Evolutionary conservation across 1,140 invertebrate genomes (phyloP).

Genomic region (Drosophila punjabiensis): DNA sequence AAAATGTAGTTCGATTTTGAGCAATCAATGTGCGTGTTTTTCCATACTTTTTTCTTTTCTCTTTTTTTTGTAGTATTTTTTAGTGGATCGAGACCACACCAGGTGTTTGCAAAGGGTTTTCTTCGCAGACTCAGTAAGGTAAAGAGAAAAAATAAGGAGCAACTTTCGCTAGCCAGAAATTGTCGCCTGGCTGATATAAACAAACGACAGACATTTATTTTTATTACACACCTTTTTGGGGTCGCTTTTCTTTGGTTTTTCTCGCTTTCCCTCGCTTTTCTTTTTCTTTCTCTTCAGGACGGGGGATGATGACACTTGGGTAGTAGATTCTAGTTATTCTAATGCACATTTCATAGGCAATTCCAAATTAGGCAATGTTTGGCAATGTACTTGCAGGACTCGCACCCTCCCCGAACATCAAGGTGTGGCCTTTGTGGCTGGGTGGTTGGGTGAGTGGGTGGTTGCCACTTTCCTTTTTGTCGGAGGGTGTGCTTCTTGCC

Average conservation of each 20-base stretch:
- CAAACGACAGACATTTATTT: slow-evolving; percentile 85
- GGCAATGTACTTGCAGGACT: slow-evolving; percentile 63
- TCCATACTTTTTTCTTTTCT: slow-evolving; percentile 2
- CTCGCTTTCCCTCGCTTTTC: slow-evolving; percentile 4
- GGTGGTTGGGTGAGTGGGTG: not conserved
- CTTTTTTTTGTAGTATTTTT: slow-evolving; percentile 24
- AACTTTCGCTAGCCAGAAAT: slow-evolving; percentile 32
- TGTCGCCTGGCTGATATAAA: slow-evolving; percentile 84
- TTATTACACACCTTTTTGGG: slow-evolving; percentile 84
- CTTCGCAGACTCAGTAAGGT: slow-evolving; percentile 5
- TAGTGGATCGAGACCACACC: slow-evolving; percentile 47
- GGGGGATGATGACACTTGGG: slow-evolving; percentile 29
- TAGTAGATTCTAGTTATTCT: slow-evolving; percentile 85
- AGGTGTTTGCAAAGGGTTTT: slow-evolving; percentile 55
- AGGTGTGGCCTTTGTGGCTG: slow-evolving; percentile 52
- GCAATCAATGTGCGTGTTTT: slow-evolving; percentile 33
- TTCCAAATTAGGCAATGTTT: slow-evolving; percentile 84
- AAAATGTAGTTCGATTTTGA: slow-evolving; percentile 79
- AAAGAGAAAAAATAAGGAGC: slow-evolving; percentile 33
- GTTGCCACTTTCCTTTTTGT: slow-evolving; percentile 13
- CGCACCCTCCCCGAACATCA: slow-evolving; percentile 22
- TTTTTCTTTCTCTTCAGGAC: slow-evolving; percentile 12
- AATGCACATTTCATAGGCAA: slow-evolving; percentile 85
- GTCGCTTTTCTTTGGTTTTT: slow-evolving; percentile 14
- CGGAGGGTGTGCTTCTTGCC: slow-evolving; percentile 25